Percentiles rank a stretch among this genome's conserved stretches.
Evolutionary conservation across 2,113 vertebrate species (phyloP).

Genomic region (Embiotoca jacksoni): DNA sequence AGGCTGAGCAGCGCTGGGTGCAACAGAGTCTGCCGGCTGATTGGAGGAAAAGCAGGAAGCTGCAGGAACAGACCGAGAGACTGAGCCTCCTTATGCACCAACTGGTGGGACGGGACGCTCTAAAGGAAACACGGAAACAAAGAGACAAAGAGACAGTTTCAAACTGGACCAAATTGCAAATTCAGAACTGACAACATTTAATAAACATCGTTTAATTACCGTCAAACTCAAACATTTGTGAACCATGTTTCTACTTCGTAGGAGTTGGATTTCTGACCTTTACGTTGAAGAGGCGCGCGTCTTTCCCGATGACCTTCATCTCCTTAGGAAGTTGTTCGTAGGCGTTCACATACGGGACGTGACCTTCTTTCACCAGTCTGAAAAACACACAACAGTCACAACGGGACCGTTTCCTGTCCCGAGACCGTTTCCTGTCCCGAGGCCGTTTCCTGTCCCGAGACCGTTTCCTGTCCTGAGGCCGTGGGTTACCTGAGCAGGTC

Average conservation of each 20-base stretch:
- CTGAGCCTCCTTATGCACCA: constrained; percentile 82
- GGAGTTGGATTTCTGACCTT: constrained; percentile 62
- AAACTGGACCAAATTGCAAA: no score
- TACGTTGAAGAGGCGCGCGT: constrained; percentile 72
- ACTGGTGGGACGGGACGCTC: constrained; percentile 86
- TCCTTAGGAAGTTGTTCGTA: constrained; percentile 77
- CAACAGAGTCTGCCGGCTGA: constrained; percentile 86
- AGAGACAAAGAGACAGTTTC: no score
- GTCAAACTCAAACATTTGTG: no score
- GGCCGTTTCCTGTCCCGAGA: no score
- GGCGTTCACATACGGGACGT: constrained; percentile 78
- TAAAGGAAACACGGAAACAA: constrained; percentile 55
- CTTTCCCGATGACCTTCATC: constrained; percentile 73
- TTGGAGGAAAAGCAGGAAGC: constrained; percentile 89
- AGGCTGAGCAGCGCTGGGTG: constrained; percentile 90
- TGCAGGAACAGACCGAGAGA: constrained; percentile 83
- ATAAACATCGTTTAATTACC: no score
- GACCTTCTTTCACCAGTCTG: constrained; percentile 79
- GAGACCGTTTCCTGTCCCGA: no score
- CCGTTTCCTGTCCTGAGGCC: no score
- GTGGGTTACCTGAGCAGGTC: constrained; percentile 72
- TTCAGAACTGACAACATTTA: no score
- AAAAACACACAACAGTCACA: background rate
- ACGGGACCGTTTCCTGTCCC: background rate
- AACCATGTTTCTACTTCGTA: no score